Evolutionary conservation across 2,113 vertebrate species (phyloP).

Genomic region (Miniopterus natalensis): DNA sequence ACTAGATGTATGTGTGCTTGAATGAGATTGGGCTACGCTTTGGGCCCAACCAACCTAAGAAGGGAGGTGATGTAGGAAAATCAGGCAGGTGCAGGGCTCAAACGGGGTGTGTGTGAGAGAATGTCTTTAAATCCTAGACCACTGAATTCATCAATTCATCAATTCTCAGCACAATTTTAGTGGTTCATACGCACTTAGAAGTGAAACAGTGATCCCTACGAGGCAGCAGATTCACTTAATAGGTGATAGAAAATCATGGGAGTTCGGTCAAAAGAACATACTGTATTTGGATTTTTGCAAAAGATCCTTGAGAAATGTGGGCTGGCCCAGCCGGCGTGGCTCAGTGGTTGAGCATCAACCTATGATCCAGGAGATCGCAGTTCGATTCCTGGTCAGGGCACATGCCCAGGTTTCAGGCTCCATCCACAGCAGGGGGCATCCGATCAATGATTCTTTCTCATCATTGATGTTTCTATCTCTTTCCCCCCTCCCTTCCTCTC

Average conservation of each 20-base stretch:
- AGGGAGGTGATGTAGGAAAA: not conserved
- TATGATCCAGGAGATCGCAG: no score
- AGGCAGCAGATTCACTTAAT: not conserved
- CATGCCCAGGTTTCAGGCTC: no score
- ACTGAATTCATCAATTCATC: not conserved
- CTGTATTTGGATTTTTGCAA: not conserved
- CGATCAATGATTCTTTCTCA: no score
- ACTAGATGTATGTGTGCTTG: not conserved
- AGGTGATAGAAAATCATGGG: not conserved
- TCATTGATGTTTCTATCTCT: no score
- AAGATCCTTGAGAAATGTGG: not conserved
- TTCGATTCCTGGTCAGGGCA: no score
- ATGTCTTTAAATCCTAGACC: not conserved
- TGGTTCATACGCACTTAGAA: not conserved
- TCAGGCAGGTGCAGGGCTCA: not conserved
- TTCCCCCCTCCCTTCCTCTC: no score
- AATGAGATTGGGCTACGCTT: not conserved
- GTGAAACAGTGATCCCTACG: not conserved
- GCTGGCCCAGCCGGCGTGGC: no score
- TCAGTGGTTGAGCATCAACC: no score
- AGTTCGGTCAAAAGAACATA: not conserved
- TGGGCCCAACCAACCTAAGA: not conserved
- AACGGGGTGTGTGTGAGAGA: not conserved
- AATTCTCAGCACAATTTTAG: slow-evolving; percentile 19
- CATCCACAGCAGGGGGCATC: no score